phyloP scores from a whole-genome alignment of 2,113 vertebrate genomes.

The Brienomyrus brachyistius region DNA sequence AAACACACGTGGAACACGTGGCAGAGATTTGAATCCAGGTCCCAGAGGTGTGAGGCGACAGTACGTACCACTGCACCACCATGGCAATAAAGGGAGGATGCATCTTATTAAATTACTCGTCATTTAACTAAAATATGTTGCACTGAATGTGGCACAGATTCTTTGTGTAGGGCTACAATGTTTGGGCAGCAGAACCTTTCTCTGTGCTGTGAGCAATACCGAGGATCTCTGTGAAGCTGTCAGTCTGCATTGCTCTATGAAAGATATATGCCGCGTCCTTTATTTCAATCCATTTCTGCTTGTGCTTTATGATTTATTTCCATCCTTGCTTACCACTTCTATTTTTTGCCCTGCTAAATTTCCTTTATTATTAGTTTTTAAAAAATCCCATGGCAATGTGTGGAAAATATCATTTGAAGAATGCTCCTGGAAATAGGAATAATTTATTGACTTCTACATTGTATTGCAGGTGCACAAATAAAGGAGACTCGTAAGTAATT shows the following conservation, averaged over 20 bases:
- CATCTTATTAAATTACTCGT: neutral
- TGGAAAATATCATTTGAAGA: neutral
- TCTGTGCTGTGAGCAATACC: neutral
- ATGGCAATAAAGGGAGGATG: neutral
- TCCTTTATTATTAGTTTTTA: neutral
- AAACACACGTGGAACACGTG: neutral
- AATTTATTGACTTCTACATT: neutral
- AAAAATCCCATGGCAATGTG: neutral
- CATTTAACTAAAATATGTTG: neutral
- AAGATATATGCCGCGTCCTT: neutral
- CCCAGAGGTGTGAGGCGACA: neutral
- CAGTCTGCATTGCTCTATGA: neutral
- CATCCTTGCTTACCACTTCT: neutral
- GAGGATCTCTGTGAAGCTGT: neutral
- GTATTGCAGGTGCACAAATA: neutral
- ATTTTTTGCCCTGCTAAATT: neutral
- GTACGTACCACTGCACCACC: neutral
- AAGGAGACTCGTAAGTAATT: neutral
- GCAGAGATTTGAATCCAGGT: neutral
- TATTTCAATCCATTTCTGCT: neutral
- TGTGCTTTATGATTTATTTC: neutral
- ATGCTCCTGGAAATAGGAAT: neutral
- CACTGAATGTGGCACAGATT: neutral
- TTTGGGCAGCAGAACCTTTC: neutral
- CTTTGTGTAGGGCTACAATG: neutral